Percentiles rank a stretch among this genome's conserved stretches.
phyloP scores from a whole-genome alignment of 2,113 vertebrate species.

The Poeciliopsis retropinna region DNA sequence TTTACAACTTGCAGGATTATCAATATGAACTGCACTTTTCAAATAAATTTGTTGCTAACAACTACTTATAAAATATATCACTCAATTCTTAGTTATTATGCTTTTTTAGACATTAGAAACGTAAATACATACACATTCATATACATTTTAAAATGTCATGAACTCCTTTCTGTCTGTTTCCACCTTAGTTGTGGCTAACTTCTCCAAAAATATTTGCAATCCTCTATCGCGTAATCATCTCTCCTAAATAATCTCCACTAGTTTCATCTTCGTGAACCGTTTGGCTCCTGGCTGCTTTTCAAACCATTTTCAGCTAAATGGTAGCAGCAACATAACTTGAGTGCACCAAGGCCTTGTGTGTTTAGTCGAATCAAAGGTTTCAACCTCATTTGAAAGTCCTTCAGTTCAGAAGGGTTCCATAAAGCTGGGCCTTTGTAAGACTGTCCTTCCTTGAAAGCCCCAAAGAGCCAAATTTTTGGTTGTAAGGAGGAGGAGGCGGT shows the following conservation, averaged over 20 bases:
- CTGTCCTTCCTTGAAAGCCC: constrained; percentile 97
- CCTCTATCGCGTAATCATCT: constrained; percentile 14
- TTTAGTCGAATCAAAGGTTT: constrained; percentile 13
- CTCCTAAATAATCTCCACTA: constrained; percentile 39
- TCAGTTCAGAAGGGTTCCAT: constrained; percentile 95
- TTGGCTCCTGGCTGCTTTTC: constrained; percentile 33
- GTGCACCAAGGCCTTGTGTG: constrained; percentile 1
- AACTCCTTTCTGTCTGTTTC: constrained; percentile 9
- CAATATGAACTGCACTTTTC: constrained; percentile 40
- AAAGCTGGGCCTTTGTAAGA: constrained; percentile 97
- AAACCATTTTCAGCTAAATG: constrained; percentile 32
- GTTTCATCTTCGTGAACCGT: constrained; percentile 48
- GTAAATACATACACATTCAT: constrained; percentile 57
- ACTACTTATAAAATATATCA: constrained; percentile 77
- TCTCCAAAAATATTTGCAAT: constrained; percentile 24
- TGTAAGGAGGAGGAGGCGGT: constrained; percentile 85
- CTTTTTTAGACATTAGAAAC: constrained; percentile 65
- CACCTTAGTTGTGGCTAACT: constrained; percentile 1
- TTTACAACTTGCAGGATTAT: constrained; percentile 61
- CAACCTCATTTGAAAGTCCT: constrained; percentile 41
- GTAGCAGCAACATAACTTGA: constrained; percentile 20
- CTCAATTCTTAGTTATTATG: constrained; percentile 46
- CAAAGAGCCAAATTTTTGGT: constrained; percentile 88
- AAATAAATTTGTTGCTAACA: constrained; percentile 40
- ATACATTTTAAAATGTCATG: constrained; percentile 29